These are phyloP conservation scores for Mylabris sibirica DNA, from an alignment of 2,888 invertebrate species.

Conservation along the genomic window DNA sequence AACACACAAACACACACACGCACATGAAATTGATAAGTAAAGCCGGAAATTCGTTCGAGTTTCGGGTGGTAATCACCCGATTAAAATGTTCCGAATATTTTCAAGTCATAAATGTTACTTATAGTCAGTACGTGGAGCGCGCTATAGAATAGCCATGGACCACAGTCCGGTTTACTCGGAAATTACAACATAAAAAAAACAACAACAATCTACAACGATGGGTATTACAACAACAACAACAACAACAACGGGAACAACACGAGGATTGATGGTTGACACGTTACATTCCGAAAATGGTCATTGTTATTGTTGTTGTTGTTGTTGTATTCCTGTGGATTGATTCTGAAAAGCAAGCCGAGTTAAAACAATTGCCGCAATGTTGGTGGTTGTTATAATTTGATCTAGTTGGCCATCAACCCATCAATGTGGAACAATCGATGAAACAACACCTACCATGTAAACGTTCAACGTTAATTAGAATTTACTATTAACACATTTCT, in stretches of 20 bases:
- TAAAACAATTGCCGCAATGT: slow-evolving; percentile 2
- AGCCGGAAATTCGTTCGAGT: slow-evolving; percentile 1
- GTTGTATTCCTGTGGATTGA: neutral
- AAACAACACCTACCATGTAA: slow-evolving; percentile 58
- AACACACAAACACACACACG: neutral
- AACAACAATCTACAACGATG: neutral
- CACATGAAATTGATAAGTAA: neutral
- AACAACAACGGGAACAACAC: neutral
- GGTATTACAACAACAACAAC: slow-evolving; percentile 2
- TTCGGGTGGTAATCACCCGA: neutral
- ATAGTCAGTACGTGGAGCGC: neutral
- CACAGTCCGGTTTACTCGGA: neutral
- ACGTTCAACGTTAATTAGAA: slow-evolving; percentile 58
- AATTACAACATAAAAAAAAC: neutral
- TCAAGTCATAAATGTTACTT: neutral
- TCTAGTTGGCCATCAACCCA: slow-evolving; percentile 41
- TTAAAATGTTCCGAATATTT: slow-evolving; percentile 4
- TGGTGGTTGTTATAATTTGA: neutral
- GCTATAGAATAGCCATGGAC: too few species aligned
- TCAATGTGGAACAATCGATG: slow-evolving; percentile 33
- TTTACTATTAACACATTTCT: slow-evolving; percentile 58
- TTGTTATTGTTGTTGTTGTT: neutral
- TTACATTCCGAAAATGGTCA: neutral
- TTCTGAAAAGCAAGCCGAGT: neutral
- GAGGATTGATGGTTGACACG: slow-evolving; percentile 10